These are phyloP conservation scores for Tamias sibiricus DNA, from an alignment of 2,113 vertebrate genomes.

Conservation along the genomic window DNA sequence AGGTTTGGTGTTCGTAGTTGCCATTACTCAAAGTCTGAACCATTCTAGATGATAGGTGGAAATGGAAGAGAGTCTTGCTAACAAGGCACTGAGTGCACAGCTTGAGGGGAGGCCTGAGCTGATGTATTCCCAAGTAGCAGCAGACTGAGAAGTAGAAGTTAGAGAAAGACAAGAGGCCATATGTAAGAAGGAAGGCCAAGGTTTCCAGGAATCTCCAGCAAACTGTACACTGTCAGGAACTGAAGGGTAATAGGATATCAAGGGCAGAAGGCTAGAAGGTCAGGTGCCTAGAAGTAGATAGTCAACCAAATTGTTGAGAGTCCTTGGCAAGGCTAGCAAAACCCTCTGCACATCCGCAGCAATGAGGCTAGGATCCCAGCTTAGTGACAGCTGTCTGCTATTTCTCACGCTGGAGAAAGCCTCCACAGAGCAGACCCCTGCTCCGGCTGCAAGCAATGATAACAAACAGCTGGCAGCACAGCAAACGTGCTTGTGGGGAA, in stretches of 20 bases:
- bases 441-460: background rate
- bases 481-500: background rate
- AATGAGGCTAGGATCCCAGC: background rate
- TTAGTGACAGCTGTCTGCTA: background rate
- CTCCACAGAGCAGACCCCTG: background rate
- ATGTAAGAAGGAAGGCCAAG: background rate
- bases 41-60: background rate
- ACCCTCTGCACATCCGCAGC: background rate
- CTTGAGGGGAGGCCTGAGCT: background rate
- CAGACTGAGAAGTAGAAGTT: background rate
- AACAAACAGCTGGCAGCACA: background rate
- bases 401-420: background rate
- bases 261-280: background rate
- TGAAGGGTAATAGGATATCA: background rate
- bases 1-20: background rate
- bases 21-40: background rate
- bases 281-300: background rate
- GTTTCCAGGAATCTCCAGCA: background rate
- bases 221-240: background rate
- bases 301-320: background rate
- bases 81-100: accelerated
- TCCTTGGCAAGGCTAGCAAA: background rate
- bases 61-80: background rate
- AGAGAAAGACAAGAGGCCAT: background rate
- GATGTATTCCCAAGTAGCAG: background rate